A percentile compares a stretch with the other conserved stretches of the same genome.
These are phyloP conservation scores for Drosophila murphyi DNA, from an alignment of 1,140 invertebrate species.

Conservation along the genomic window DNA sequence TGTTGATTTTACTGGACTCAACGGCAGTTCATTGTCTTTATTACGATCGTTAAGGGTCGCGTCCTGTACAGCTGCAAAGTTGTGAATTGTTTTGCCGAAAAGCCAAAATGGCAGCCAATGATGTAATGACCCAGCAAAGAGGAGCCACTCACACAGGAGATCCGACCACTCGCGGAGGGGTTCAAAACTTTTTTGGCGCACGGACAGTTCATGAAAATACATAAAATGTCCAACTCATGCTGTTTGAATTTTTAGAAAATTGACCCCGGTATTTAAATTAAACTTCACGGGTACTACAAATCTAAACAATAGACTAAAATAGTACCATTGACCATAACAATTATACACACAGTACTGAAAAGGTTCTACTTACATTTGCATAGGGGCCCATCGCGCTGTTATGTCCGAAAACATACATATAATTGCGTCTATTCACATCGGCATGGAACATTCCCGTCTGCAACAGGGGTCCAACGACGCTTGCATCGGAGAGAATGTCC, in stretches of 20 bases:
- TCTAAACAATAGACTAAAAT: slow-evolving; percentile 4
- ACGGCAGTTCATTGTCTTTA: slow-evolving; percentile 73
- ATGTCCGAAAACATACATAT: slow-evolving; percentile 96
- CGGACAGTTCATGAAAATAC: slow-evolving; percentile 55
- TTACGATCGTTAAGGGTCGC: slow-evolving; percentile 59
- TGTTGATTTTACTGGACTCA: slow-evolving; percentile 43
- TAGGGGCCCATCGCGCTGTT: slow-evolving; percentile 90
- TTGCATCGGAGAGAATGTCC: slow-evolving; percentile 94
- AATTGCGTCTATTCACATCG: slow-evolving; percentile 90
- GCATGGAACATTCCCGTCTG: slow-evolving; percentile 90
- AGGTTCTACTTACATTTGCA: slow-evolving; percentile 86
- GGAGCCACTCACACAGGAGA: slow-evolving; percentile 3
- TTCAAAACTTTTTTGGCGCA: not conserved
- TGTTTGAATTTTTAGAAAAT: slow-evolving; percentile 39
- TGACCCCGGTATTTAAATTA: slow-evolving; percentile 63
- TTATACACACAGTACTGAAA: slow-evolving; percentile 17
- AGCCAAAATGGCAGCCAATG: slow-evolving; percentile 59
- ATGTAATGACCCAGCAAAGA: slow-evolving; percentile 52
- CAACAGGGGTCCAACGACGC: slow-evolving; percentile 90
- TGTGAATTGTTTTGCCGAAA: slow-evolving; percentile 76
- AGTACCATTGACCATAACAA: slow-evolving; percentile 1
- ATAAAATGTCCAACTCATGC: slow-evolving; percentile 70
- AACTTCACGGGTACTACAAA: slow-evolving; percentile 45
- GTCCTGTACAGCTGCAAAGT: slow-evolving; percentile 61
- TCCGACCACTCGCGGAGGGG: not conserved